Conservation (phyloP, 2,888 invertebrate species). For the Euclidia mi region DNA sequence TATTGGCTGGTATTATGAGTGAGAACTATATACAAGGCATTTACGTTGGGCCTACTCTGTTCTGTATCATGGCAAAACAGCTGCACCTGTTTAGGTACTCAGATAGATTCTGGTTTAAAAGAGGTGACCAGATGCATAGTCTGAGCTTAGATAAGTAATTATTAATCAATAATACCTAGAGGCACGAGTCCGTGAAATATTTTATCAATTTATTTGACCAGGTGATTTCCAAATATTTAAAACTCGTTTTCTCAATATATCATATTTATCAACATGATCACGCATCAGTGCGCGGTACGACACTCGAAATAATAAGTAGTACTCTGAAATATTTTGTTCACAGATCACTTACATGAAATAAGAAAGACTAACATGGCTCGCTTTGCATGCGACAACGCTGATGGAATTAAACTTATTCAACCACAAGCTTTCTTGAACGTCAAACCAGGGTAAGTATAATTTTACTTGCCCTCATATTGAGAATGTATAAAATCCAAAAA, state of each 20-base stretch:
- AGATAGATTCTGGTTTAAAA: conserved; percentile 80
- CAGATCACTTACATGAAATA: conserved; percentile 76
- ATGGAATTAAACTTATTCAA: conserved; percentile 77
- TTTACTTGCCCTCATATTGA: too few relatives aligned
- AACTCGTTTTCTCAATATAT: too few relatives aligned
- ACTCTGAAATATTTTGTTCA: conserved; percentile 32
- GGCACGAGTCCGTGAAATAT: too few relatives aligned
- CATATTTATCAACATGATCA: too few relatives aligned
- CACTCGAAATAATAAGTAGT: too few relatives aligned
- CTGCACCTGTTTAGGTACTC: conserved; percentile 69
- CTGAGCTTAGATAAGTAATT: conserved; percentile 68
- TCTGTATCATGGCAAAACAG: conserved; percentile 78
- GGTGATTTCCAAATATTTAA: too few relatives aligned
- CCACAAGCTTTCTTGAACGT: conserved; percentile 73
- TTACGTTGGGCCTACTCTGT: conserved; percentile 73
- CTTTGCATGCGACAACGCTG: conserved; percentile 76
- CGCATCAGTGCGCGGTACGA: too few relatives aligned
- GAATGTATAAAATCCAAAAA: too few relatives aligned
- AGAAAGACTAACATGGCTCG: conserved; percentile 78
- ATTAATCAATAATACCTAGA: not conserved
- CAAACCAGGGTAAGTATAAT: conserved; percentile 63
- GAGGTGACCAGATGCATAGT: conserved; percentile 78
- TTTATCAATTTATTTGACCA: too few relatives aligned
- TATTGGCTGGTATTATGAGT: conserved; percentile 75
- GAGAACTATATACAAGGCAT: conserved; percentile 70